Conservation (phyloP, 2,797 vertebrate genomes). For the Meriones psammophilus region DNA sequence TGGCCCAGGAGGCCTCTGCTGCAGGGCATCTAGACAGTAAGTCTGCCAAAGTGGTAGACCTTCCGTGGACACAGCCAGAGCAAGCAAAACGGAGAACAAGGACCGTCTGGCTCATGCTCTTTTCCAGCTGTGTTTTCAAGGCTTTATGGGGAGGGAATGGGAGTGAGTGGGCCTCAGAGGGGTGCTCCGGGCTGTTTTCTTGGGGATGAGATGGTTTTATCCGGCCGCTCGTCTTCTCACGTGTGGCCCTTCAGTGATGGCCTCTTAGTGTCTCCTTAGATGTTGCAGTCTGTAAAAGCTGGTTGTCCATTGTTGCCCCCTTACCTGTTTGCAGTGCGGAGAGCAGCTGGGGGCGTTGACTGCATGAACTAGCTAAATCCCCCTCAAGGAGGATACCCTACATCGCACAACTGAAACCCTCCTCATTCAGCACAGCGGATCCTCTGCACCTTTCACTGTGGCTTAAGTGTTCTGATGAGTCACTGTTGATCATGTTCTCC, state of each 20-base stretch:
- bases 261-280: slow-evolving; percentile 84
- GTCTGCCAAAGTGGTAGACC: background rate
- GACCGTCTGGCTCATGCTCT: background rate
- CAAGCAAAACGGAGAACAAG: background rate
- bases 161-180: background rate
- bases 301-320: slow-evolving; percentile 53
- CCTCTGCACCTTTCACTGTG: slow-evolving; percentile 65
- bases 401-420: slow-evolving; percentile 80
- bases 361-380: slow-evolving; percentile 78
- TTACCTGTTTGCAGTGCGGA: slow-evolving; percentile 66
- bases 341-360: slow-evolving; percentile 75
- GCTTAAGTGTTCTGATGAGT: slow-evolving; percentile 76
- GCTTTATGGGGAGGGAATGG: background rate
- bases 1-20: background rate
- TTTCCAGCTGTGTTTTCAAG: background rate
- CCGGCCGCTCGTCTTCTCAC: background rate
- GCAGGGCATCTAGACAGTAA: background rate
- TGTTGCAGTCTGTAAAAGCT: slow-evolving; percentile 84
- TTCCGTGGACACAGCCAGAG: background rate
- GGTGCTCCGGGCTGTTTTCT: background rate
- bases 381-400: slow-evolving; percentile 73
- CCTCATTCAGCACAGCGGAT: slow-evolving; percentile 58
- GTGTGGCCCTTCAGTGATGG: slow-evolving; percentile 74
- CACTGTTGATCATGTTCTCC: slow-evolving; percentile 43
- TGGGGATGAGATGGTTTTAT: slow-evolving; percentile 2